Percentiles rank a stretch among this genome's conserved stretches.
phyloP scores from a whole-genome alignment of 2,797 vertebrate species.

The Manis pentadactyla region DNA sequence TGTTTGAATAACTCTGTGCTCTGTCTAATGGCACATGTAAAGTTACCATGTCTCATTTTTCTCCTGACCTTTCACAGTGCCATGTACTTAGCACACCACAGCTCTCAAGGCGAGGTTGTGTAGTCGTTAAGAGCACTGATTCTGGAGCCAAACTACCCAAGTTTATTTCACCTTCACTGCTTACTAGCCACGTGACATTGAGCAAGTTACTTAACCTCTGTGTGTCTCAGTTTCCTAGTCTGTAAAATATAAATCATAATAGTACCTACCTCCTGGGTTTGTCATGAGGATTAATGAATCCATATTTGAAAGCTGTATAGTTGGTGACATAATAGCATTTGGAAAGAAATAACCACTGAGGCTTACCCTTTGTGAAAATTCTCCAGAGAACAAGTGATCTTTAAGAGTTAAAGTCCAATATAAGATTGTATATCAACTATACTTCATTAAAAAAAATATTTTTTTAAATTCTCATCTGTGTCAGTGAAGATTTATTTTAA shows the following conservation, averaged over 20 bases:
- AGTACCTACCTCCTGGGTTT: neutral
- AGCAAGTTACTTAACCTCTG: neutral
- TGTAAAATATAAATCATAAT: slow-evolving; percentile 8
- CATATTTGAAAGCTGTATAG: neutral
- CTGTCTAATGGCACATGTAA: neutral
- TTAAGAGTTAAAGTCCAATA: neutral
- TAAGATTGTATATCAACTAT: no score
- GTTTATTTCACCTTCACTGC: neutral
- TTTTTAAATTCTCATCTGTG: slow-evolving; percentile 18
- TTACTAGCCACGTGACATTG: neutral
- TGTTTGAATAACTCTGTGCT: neutral
- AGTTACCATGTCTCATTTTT: neutral
- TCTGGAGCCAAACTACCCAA: neutral
- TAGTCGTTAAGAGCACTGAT: neutral
- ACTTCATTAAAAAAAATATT: no score
- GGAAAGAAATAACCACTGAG: neutral
- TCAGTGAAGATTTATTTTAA: slow-evolving; percentile 48
- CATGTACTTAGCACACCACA: neutral
- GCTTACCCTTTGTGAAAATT: neutral
- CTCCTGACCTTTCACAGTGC: neutral
- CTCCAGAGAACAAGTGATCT: slow-evolving; percentile 20
- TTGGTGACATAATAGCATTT: neutral
- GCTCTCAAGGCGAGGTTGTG: neutral
- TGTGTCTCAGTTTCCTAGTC: slow-evolving; percentile 33
- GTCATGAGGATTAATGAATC: neutral